These are phyloP conservation scores for Poecilus cupreus DNA, from an alignment of 2,888 invertebrate species.

Conservation along the genomic window DNA sequence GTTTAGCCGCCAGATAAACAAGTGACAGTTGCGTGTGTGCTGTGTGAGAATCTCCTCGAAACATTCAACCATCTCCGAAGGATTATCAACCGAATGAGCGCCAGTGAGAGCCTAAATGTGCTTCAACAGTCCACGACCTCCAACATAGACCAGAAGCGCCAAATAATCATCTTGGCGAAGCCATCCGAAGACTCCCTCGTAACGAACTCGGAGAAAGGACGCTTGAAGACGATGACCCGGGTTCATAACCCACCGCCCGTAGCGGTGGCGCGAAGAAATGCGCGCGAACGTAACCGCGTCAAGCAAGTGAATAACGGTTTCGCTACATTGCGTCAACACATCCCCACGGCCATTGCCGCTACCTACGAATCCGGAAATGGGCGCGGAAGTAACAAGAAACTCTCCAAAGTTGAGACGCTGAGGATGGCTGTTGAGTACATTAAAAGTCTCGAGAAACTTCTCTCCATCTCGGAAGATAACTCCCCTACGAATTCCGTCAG, in stretches of 20 bases:
- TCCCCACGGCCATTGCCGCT: conserved; percentile 87
- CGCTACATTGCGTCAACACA: conserved; percentile 89
- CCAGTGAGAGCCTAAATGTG: conserved; percentile 65
- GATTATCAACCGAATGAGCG: conserved; percentile 62
- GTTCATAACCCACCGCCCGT: conserved; percentile 79
- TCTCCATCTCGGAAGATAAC: conserved; percentile 77
- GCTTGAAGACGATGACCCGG: conserved; percentile 61
- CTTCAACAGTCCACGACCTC: conserved; percentile 66
- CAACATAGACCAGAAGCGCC: conserved; percentile 69
- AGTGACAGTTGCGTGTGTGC: neutral
- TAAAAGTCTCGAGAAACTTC: conserved; percentile 83
- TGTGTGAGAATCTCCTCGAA: neutral
- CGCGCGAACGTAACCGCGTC: conserved; percentile 93
- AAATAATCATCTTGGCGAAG: conserved; percentile 76
- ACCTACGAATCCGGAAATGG: conserved; percentile 80
- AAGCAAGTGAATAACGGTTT: conserved; percentile 95
- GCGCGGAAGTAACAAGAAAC: conserved; percentile 83
- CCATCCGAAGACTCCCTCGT: conserved; percentile 71
- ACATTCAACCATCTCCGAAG: neutral
- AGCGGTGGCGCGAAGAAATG: conserved; percentile 91
- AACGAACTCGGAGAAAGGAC: neutral
- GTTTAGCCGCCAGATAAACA: neutral
- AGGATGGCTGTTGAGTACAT: conserved; percentile 95
- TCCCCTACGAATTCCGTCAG: conserved; percentile 66
- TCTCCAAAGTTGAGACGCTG: conserved; percentile 91